phyloP scores from a whole-genome alignment of 2,797 vertebrate genomes.

The Diplodus puntazzo region DNA sequence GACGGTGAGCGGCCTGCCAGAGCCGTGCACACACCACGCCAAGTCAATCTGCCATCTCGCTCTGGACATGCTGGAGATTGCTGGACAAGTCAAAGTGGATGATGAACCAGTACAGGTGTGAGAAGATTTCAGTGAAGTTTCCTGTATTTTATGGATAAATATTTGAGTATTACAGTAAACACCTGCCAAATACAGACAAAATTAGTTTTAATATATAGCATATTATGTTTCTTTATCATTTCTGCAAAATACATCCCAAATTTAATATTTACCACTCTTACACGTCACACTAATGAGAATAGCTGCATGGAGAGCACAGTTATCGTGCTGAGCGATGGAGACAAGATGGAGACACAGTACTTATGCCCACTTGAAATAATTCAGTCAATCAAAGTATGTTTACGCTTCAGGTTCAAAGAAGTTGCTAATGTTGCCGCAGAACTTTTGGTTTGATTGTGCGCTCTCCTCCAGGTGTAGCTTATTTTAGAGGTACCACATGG shows the following conservation, averaged over 20 bases:
- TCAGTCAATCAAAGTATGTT: conserved; percentile 1
- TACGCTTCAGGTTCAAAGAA: neutral
- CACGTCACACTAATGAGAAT: neutral
- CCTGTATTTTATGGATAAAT: neutral
- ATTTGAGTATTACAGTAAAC: neutral
- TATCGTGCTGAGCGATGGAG: neutral
- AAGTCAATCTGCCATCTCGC: conserved; percentile 97
- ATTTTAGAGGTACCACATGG: neutral
- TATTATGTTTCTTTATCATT: neutral
- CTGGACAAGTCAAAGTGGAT: conserved; percentile 97
- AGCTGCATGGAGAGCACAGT: neutral
- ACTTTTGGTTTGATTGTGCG: neutral
- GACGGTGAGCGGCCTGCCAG: conserved; percentile 98
- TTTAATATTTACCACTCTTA: neutral
- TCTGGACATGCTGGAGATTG: conserved; percentile 99
- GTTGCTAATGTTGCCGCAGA: neutral
- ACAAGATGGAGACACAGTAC: neutral
- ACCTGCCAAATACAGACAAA: neutral
- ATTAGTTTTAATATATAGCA: neutral
- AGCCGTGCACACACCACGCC: conserved; percentile 97
- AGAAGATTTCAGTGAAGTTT: conserved; percentile 3
- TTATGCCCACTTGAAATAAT: neutral
- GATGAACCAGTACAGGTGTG: conserved; percentile 95
- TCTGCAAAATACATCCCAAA: neutral
- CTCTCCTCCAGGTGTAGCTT: neutral